Evolutionary conservation across 2,888 invertebrate genomes (phyloP), one percentile per base, ranked within the genome.

Genomic region (Eudemis profundana): DNA sequence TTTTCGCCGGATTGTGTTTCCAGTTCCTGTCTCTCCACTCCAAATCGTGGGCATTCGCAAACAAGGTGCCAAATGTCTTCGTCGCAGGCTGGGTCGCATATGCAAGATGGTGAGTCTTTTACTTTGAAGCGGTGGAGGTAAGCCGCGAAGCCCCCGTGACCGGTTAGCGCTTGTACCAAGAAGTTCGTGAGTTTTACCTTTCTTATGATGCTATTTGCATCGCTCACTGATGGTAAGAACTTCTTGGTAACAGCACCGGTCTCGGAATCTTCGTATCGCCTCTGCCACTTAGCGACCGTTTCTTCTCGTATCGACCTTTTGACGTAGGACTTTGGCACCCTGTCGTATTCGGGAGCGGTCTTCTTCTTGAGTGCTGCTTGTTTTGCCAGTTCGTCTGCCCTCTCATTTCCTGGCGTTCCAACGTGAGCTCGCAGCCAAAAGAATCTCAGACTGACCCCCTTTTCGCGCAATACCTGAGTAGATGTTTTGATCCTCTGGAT

Each of bases 301-400:
- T 36, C 21, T 10, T 38, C 14, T 8, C 67, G 42, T 5, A 63
- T 59, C 2, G 21, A n/a, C 12, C 42, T 15, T 42, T 49, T 66
- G 4, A 50, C 56, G 38, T 50, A 61, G 4, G 66, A 66, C 2
- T 49, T 29, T 5, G 66, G 61, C 3, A 23, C 23, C 17, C 12
- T 23, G 44, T 61, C 61, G 21, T 61, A 66, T 15, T 54, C 54
- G 1, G 51, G 47, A 4, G 36, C 46, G 2, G 49, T 49, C 36
- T 66, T 61, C 5, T 42, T 53, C 3, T 4, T 61, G 1, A 56
- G 42, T 15, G 66, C 60, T 40, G 61, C 61, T 19, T 53, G 21
- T 19, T 66, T 61, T 4, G 66, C 66, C 21, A 66, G 56, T 15
- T 56, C 44, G 29, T 66, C 66, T 29, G 66, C 66, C 40, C 53